Conservation (phyloP, 2,888 invertebrate species). For the Cataglyphis cursor region DNA sequence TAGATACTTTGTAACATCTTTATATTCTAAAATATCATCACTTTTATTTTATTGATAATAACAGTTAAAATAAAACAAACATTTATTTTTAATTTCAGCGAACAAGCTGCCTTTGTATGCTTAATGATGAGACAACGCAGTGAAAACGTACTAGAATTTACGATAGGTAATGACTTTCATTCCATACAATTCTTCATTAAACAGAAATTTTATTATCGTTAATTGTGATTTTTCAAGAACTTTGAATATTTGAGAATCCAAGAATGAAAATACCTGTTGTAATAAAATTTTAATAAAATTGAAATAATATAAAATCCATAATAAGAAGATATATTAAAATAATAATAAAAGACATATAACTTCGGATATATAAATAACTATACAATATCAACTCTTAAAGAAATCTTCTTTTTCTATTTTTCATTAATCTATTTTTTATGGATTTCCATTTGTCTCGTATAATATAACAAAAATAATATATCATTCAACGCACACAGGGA, state of each 20-base stretch:
- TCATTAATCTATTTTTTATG: conserved; percentile 6
- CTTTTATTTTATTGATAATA: neutral
- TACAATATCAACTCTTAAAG: neutral
- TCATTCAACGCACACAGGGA: conserved; percentile 76
- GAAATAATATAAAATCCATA: neutral
- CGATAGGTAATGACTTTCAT: conserved; percentile 75
- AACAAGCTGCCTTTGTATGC: conserved; percentile 89
- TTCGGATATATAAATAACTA: neutral
- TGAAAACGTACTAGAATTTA: conserved; percentile 89
- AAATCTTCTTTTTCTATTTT: neutral
- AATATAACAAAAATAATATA: conserved; percentile 16
- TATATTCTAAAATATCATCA: neutral
- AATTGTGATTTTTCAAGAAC: neutral
- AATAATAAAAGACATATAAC: neutral
- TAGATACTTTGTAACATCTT: neutral
- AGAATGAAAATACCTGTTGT: too few species aligned
- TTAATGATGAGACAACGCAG: conserved; percentile 89
- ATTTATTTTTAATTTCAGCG: conserved; percentile 84
- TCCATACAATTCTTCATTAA: neutral
- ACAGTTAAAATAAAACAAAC: conserved; percentile 7
- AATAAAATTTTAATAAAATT: neutral
- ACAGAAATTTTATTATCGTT: neutral
- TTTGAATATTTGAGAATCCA: neutral
- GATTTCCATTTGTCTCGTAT: neutral
- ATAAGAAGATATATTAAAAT: neutral